Percentiles rank a stretch among this genome's conserved stretches.
phyloP scores from a whole-genome alignment of 2,797 vertebrate species.

The Falco berigora region DNA sequence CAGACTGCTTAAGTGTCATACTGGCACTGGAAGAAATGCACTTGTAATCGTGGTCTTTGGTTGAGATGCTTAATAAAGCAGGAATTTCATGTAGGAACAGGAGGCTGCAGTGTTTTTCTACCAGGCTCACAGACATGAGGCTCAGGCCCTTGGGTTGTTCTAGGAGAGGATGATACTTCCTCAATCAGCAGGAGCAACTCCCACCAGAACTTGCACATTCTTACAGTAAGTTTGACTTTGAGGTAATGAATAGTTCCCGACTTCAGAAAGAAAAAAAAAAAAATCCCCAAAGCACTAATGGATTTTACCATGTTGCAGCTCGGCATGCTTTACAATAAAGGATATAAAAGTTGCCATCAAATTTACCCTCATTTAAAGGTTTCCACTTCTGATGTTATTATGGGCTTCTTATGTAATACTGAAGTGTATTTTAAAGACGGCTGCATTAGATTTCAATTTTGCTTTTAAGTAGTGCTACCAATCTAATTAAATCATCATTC shows the following conservation, averaged over 20 bases:
- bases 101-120: neutral
- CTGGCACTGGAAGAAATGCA: neutral
- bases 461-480: constrained; percentile 27
- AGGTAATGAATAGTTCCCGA: neutral
- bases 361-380: neutral
- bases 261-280: neutral
- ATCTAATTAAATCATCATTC: constrained; percentile 44
- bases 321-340: neutral
- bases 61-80: neutral
- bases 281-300: neutral
- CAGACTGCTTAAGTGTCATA: neutral
- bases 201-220: neutral
- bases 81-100: neutral
- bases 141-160: neutral
- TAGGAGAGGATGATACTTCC: neutral
- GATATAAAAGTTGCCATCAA: neutral
- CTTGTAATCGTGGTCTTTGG: neutral
- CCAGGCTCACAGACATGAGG: neutral
- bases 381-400: constrained; percentile 12
- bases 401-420: neutral
- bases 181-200: neutral
- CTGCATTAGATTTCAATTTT: neutral
- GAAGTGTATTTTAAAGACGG: constrained; percentile 10
- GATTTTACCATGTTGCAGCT: neutral
- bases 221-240: neutral